A percentile compares a stretch with the other conserved stretches of the same genome.
phyloP scores from a whole-genome alignment of 2,888 invertebrate genomes.

The Platycnemis pennipes region DNA sequence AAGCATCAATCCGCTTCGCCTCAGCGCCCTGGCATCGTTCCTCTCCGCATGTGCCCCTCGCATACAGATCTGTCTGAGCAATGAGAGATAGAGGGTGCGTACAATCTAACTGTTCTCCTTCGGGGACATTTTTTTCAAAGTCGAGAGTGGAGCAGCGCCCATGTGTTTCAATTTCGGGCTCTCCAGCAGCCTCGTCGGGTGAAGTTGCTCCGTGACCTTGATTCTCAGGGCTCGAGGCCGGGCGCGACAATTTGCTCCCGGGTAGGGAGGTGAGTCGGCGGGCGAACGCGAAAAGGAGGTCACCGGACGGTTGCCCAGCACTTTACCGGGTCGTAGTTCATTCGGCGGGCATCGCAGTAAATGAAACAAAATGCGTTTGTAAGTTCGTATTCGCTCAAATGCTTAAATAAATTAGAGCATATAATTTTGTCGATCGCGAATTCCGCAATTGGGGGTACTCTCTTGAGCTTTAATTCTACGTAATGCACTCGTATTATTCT shows the following conservation, averaged over 20 bases:
- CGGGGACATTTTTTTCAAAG: not conserved
- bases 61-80: not conserved
- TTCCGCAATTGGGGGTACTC: too few species aligned
- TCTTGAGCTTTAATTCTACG: too few species aligned
- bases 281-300: not conserved
- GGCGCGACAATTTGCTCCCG: not conserved
- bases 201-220: constrained; percentile 13
- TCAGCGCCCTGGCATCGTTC: not conserved
- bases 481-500: too few species aligned
- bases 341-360: not conserved
- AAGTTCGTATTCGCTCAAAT: too few species aligned
- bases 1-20: not conserved
- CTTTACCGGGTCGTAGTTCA: not conserved
- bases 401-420: too few species aligned
- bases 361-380: too few species aligned
- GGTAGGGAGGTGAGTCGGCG: not conserved
- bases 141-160: not conserved
- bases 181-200: not conserved
- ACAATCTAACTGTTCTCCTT: not conserved
- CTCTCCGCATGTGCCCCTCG: not conserved
- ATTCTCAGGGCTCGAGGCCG: not conserved
- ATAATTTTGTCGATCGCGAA: too few species aligned
- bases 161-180: not conserved
- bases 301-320: not conserved
- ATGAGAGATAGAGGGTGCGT: not conserved